Conservation (phyloP, 2,888 invertebrate species). For the Girardia tigrina region DNA sequence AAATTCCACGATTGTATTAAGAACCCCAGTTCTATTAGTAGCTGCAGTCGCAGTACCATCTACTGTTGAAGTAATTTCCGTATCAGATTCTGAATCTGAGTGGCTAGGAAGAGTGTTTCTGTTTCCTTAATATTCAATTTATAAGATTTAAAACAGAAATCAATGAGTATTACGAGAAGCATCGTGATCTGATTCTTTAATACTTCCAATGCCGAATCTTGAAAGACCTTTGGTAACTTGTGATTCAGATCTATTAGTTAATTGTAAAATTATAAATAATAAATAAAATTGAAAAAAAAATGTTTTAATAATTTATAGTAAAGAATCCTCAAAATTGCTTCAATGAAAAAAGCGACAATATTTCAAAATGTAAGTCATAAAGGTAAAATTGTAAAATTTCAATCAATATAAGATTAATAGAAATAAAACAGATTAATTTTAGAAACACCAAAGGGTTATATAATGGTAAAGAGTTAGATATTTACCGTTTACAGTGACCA, state of each 20-base stretch:
- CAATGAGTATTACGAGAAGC: not conserved
- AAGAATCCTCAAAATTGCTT: no score
- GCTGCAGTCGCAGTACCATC: not conserved
- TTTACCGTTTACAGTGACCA: constrained; percentile 1
- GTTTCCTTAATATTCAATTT: not conserved
- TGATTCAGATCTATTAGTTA: not conserved
- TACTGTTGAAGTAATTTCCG: constrained; percentile 8
- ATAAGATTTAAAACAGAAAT: not conserved
- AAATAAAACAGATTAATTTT: not conserved
- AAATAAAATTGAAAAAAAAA: no score
- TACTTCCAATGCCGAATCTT: not conserved
- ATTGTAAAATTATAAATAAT: not conserved
- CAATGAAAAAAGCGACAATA: no score
- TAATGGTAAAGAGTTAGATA: not conserved
- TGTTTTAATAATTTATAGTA: no score
- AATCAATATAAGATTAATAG: not conserved
- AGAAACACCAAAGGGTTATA: constrained; percentile 19
- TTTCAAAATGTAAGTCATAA: no score
- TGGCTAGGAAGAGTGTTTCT: not conserved
- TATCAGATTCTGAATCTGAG: constrained; percentile 35
- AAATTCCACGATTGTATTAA: constrained; percentile 34
- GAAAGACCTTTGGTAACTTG: not conserved
- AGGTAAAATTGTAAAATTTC: no score
- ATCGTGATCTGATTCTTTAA: not conserved
- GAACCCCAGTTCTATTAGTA: constrained; percentile 4